phyloP scores from a whole-genome alignment of 1,140 invertebrate genomes.

The Drosophila ironensis region DNA sequence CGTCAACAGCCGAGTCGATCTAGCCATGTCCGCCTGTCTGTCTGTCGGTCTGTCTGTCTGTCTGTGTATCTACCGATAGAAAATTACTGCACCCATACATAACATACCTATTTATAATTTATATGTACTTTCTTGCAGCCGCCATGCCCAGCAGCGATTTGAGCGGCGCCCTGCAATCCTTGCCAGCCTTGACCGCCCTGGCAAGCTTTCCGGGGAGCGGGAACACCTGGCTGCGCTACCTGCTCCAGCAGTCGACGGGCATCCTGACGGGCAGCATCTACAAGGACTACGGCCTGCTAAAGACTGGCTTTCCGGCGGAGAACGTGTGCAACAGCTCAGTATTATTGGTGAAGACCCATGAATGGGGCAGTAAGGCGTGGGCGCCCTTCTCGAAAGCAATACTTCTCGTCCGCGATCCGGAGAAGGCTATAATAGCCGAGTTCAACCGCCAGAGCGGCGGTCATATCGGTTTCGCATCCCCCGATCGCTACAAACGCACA shows the following conservation, averaged over 20 bases:
- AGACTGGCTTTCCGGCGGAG: slow-evolving; percentile 91
- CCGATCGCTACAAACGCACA: slow-evolving; percentile 85
- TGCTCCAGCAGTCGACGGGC: slow-evolving; percentile 89
- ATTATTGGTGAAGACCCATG: slow-evolving; percentile 91
- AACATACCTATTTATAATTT: no score
- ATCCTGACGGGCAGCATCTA: slow-evolving; percentile 90
- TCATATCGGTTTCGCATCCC: slow-evolving; percentile 87
- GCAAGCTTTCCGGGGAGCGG: slow-evolving; percentile 91
- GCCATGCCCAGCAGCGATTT: slow-evolving; percentile 58
- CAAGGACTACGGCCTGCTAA: slow-evolving; percentile 88
- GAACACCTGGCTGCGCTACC: slow-evolving; percentile 90
- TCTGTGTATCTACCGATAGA: no score
- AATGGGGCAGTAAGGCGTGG: slow-evolving; percentile 85
- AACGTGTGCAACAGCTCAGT: slow-evolving; percentile 89
- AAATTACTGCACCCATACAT: no score
- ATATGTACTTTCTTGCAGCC: slow-evolving; percentile 19
- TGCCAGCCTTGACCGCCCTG: slow-evolving; percentile 83
- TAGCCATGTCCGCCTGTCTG: no score
- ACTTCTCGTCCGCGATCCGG: slow-evolving; percentile 87
- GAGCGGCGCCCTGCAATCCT: slow-evolving; percentile 44
- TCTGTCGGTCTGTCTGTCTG: no score
- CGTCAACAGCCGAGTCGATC: no score
- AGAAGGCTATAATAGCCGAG: slow-evolving; percentile 87
- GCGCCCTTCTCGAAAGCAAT: slow-evolving; percentile 86
- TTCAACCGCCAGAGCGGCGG: slow-evolving; percentile 88